Conservation (phyloP, 1,140 invertebrate genomes). For the Lineus longissimus region DNA sequence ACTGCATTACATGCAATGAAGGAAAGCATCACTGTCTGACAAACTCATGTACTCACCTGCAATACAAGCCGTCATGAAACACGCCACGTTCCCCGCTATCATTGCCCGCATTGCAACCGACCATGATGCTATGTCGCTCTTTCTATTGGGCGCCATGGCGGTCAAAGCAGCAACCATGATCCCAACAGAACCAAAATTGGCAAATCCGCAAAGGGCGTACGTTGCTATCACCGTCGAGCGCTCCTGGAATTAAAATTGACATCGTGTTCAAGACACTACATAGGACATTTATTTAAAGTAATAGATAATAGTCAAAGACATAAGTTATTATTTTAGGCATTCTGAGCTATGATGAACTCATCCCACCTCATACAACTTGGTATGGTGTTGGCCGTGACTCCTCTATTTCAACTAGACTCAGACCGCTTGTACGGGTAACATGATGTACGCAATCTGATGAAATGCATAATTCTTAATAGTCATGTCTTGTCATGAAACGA, state of each 20-base stretch:
- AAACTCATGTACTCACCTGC: conserved; percentile 62
- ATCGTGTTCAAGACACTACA: not conserved
- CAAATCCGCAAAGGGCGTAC: conserved; percentile 94
- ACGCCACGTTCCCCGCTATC: conserved; percentile 78
- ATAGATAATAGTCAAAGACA: not conserved
- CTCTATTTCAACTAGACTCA: not conserved
- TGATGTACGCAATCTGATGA: too few relatives aligned
- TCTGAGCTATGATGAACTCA: not conserved
- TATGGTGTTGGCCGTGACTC: not conserved
- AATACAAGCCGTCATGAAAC: conserved; percentile 86
- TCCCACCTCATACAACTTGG: not conserved
- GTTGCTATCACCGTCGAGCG: conserved; percentile 81
- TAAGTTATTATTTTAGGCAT: not conserved
- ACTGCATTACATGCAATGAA: too few relatives aligned
- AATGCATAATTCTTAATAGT: too few relatives aligned
- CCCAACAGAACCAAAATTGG: conserved; percentile 86
- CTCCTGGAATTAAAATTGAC: conserved; percentile 51
- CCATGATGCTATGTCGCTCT: conserved; percentile 54
- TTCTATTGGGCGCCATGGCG: conserved; percentile 73
- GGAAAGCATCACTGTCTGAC: too few relatives aligned
- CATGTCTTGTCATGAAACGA: too few relatives aligned
- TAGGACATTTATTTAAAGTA: not conserved
- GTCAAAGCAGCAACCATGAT: conserved; percentile 80
- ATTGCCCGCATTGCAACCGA: conserved; percentile 76
- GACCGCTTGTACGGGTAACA: not conserved